Evolutionary conservation across 2,113 vertebrate species (phyloP), one percentile per base, ranked within the genome.

Genomic region (Cyphotilapia sp.): DNA sequence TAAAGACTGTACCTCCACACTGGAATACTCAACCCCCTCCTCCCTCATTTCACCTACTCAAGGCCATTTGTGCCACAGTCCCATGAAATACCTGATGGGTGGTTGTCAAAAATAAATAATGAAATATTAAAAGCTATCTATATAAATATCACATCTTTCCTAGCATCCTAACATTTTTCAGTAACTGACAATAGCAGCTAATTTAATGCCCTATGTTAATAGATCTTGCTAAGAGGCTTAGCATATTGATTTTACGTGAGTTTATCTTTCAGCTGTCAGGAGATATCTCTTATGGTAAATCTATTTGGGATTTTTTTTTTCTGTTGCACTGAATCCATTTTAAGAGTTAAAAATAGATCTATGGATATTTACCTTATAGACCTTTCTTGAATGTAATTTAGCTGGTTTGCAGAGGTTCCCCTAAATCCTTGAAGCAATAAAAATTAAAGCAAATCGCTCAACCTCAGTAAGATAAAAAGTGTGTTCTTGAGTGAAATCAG

Each of bases 41-140:
- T 66, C 31, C 49, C 29, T 81, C 19, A 24, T 76, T 49, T 35
- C 61, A 24, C 90, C 84, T 8, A 87, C 87, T 92, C 91, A 90
- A 90, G 93, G 92, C 93, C 89, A 81, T 93, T 91, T 81, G 31
- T 22, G 61, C 59, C 69, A 76, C 59, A 59, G 61, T 82, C 49
- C 80, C 83, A 86, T 89, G 85, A 90, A 94, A 93, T 90, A 95
- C 87, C 81, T 81, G 81, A 94, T 56, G 88, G 87, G 85, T 88
- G 81, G 38, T 83, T 82, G 85, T 85, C 19, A 13, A 81, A 92
- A 53, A 33, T 45, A 91, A 87, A 87, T 78, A 82, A 90, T 83
- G 88, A 51, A 19, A 51, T 51, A 84, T 83, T 87, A 91, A 59
- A 29, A 89, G 89, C 80, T 84, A 33, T n/a, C 40, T 17, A 17